Evolutionary conservation across 1,140 invertebrate genomes (phyloP).

Genomic region (Drosophila busckii): DNA sequence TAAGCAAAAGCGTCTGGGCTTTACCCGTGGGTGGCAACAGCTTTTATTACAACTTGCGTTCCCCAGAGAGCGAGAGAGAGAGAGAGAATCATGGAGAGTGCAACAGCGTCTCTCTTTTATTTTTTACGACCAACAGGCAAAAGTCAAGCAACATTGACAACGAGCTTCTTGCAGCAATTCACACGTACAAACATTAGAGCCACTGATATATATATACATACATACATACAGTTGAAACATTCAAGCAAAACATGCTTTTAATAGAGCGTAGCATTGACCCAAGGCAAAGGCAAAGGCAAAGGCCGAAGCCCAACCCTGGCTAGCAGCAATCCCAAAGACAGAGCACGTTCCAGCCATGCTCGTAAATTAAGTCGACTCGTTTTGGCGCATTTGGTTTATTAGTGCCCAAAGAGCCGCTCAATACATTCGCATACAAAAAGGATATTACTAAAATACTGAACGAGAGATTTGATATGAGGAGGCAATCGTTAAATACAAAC

Average conservation of each 20-base stretch:
- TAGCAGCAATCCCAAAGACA: constrained; percentile 1
- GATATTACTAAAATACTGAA: too few species aligned
- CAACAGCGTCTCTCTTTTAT: constrained; percentile 59
- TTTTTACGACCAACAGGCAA: constrained; percentile 59
- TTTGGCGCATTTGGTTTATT: constrained; percentile 29
- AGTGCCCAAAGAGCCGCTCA: constrained; percentile 11
- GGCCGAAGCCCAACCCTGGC: neutral
- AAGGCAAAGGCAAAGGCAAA: neutral
- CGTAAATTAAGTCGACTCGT: constrained; percentile 16
- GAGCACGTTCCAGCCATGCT: constrained; percentile 13
- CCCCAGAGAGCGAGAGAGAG: constrained; percentile 1
- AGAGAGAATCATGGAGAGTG: too few species aligned
- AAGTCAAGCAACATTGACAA: constrained; percentile 20
- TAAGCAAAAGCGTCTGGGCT: constrained; percentile 64
- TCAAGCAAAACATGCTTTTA: constrained; percentile 41
- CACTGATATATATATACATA: constrained; percentile 68
- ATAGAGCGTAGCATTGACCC: constrained; percentile 15
- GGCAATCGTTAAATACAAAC: too few species aligned
- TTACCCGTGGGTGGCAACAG: constrained; percentile 59
- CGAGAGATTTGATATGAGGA: too few species aligned
- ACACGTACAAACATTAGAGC: constrained; percentile 61
- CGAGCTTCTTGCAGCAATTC: constrained; percentile 43
- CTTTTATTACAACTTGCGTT: constrained; percentile 37
- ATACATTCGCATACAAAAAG: neutral
- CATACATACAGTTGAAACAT: too few species aligned